These are phyloP conservation scores for Conistra vaccinii DNA, from an alignment of 2,888 invertebrate species.

Conservation along the genomic window DNA sequence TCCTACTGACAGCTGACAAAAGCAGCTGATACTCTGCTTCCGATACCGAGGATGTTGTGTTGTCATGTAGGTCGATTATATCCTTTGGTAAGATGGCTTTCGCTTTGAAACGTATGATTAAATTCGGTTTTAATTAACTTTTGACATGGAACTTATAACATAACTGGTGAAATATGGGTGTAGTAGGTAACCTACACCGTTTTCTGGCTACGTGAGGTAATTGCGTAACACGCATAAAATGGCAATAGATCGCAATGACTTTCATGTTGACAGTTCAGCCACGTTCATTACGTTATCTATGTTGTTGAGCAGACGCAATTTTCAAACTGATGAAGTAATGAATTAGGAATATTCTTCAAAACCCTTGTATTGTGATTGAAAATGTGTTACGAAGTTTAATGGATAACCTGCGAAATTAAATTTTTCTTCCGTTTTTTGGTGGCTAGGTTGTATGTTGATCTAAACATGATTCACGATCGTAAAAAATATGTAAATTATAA, in stretches of 20 bases:
- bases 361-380: too few species aligned
- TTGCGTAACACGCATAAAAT: too few species aligned
- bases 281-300: too few species aligned
- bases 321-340: too few species aligned
- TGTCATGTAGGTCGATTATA: conserved; percentile 3
- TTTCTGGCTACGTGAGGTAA: not conserved
- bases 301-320: too few species aligned
- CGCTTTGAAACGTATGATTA: too few species aligned
- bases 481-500: too few species aligned
- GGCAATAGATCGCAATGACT: too few species aligned
- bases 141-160: not conserved
- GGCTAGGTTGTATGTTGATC: too few species aligned
- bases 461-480: too few species aligned
- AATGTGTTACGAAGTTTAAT: not conserved
- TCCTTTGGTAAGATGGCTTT: conserved; percentile 1
- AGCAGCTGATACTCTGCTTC: conserved; percentile 40
- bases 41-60: conserved; percentile 22
- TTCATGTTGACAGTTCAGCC: too few species aligned
- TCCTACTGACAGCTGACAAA: conserved; percentile 21
- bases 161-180: not conserved
- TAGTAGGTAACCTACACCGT: not conserved
- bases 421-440: not conserved
- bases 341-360: too few species aligned
- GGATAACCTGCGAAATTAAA: not conserved
- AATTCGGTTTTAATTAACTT: not conserved